phyloP scores from a whole-genome alignment of 2,888 invertebrate genomes.

The Tachina lurida region DNA sequence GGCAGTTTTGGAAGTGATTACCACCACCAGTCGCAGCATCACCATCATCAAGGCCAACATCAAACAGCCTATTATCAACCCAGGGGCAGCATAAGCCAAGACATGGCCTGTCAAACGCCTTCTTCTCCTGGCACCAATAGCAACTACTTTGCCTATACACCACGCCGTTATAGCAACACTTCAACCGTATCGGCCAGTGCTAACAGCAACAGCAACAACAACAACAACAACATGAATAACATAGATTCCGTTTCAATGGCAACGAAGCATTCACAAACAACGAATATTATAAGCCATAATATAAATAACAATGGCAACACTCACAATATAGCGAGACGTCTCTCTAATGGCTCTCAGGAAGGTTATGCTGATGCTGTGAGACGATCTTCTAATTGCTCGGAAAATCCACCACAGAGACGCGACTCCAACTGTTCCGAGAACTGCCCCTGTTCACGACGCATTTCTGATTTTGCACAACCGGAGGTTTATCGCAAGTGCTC shows the following conservation, averaged over 20 bases:
- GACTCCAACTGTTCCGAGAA: slow-evolving; percentile 82
- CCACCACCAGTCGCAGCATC: slow-evolving; percentile 63
- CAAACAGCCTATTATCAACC: slow-evolving; percentile 75
- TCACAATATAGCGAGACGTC: slow-evolving; percentile 77
- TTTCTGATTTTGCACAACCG: slow-evolving; percentile 80
- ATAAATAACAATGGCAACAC: slow-evolving; percentile 69
- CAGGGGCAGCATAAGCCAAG: slow-evolving; percentile 76
- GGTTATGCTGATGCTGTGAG: slow-evolving; percentile 80
- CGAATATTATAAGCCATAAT: slow-evolving; percentile 42
- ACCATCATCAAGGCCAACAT: slow-evolving; percentile 39
- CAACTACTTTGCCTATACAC: slow-evolving; percentile 79
- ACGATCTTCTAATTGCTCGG: slow-evolving; percentile 82
- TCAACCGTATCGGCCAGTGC: slow-evolving; percentile 83
- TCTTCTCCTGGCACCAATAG: slow-evolving; percentile 72
- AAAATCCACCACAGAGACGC: slow-evolving; percentile 79
- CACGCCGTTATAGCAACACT: slow-evolving; percentile 87
- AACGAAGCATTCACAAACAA: slow-evolving; percentile 33
- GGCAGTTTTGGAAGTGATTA: slow-evolving; percentile 73
- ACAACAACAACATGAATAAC: slow-evolving; percentile 31
- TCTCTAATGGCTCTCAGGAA: slow-evolving; percentile 82
- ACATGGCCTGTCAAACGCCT: slow-evolving; percentile 55
- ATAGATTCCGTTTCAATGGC: slow-evolving; percentile 57
- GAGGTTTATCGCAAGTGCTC: slow-evolving; percentile 80
- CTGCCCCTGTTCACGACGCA: slow-evolving; percentile 81
- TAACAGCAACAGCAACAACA: slow-evolving; percentile 69